Percentiles rank a stretch among this genome's conserved stretches.
Conservation (phyloP, 2,888 invertebrate genomes). For the Phortica magna region DNA sequence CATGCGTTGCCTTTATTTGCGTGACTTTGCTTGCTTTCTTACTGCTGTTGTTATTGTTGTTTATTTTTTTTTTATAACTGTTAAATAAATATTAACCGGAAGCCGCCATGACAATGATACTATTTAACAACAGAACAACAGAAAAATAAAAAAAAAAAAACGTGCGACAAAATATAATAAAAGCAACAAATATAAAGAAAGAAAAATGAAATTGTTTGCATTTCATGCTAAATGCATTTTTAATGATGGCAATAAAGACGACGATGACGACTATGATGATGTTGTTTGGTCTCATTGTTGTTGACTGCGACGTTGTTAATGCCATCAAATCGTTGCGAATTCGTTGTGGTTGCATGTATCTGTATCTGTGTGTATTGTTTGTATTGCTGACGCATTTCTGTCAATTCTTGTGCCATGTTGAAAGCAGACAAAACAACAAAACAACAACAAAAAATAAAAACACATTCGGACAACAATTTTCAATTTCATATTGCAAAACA, state of each 20-base stretch:
- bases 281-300: background rate
- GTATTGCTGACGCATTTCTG: conserved; percentile 25
- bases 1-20: too few species aligned
- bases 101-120: conserved; percentile 35
- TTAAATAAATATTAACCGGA: conserved; percentile 37
- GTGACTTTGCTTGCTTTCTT: background rate
- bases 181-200: background rate
- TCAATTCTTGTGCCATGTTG: background rate
- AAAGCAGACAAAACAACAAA: background rate
- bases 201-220: background rate
- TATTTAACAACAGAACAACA: conserved; percentile 23
- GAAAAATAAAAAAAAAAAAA: too few species aligned
- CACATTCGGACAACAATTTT: background rate
- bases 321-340: background rate
- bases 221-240: conserved; percentile 33
- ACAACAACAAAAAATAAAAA: background rate
- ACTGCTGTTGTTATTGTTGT: background rate
- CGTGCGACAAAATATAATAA: background rate
- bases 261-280: conserved; percentile 44
- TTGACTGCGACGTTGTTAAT: background rate
- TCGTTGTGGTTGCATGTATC: background rate
- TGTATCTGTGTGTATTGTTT: conserved; percentile 7
- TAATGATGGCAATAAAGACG: conserved; percentile 26
- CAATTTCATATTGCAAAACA: background rate
- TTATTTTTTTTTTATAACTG: background rate